Evolutionary conservation across 2,113 vertebrate species (phyloP).

Genomic region (Ginglymostoma cirratum): DNA sequence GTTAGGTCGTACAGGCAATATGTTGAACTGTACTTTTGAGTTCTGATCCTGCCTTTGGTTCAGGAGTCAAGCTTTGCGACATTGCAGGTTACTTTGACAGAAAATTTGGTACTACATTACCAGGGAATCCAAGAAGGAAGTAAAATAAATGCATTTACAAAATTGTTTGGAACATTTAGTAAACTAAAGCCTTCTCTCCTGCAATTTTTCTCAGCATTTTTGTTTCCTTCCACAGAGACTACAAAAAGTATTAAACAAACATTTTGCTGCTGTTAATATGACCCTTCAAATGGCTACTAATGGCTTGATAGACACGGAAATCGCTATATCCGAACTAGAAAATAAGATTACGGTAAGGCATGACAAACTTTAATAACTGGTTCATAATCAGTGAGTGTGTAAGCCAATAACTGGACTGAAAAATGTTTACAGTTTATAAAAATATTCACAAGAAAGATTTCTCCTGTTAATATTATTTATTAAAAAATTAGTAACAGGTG

Average conservation of each 20-base stretch:
- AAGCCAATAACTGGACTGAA: background rate
- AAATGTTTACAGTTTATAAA: background rate
- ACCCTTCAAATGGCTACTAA: conserved; percentile 55
- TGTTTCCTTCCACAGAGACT: conserved; percentile 55
- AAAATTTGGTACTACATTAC: background rate
- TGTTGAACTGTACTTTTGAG: background rate
- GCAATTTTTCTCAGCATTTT: background rate
- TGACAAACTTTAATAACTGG: background rate
- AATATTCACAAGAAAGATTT: background rate
- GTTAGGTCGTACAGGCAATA: background rate
- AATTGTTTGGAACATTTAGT: background rate
- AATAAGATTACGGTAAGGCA: conserved; percentile 67
- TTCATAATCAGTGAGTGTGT: background rate
- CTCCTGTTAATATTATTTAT: background rate
- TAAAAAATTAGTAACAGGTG: background rate
- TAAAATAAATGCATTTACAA: background rate
- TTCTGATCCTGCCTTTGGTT: background rate
- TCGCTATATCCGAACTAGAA: conserved; percentile 56
- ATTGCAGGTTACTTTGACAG: background rate
- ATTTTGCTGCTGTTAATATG: conserved; percentile 52
- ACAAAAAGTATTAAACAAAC: conserved; percentile 55
- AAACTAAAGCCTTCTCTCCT: background rate
- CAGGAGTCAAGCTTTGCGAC: background rate
- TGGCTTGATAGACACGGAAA: conserved; percentile 51
- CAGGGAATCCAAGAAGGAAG: background rate